phyloP scores from a whole-genome alignment of 2,113 vertebrate genomes.

The Phrynosoma platyrhinos region DNA sequence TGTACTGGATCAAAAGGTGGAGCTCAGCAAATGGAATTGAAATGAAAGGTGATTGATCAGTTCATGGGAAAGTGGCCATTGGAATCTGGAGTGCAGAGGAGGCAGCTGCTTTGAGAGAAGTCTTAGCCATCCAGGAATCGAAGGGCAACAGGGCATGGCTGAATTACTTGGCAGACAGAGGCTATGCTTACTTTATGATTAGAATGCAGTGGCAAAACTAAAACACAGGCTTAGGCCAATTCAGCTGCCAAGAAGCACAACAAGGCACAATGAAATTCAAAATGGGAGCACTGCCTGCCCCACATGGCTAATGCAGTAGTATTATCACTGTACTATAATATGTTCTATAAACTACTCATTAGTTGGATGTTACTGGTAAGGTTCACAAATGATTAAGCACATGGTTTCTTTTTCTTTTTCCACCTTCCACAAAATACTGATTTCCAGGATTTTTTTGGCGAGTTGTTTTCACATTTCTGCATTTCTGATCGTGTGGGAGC shows the following conservation, averaged over 20 bases:
- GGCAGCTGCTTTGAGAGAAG: background rate
- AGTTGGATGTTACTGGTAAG: background rate
- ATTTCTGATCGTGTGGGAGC: background rate
- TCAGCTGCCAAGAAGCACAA: background rate
- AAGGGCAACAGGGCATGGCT: conserved; percentile 11
- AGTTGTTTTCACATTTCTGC: background rate
- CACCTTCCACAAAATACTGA: background rate
- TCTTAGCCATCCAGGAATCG: conserved; percentile 34
- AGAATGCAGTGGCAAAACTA: conserved; percentile 6
- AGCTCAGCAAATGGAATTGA: background rate
- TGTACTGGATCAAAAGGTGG: background rate
- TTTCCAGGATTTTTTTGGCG: background rate
- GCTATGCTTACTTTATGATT: conserved; percentile 17
- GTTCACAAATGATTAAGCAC: background rate
- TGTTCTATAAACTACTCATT: background rate
- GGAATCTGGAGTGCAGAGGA: conserved; percentile 10
- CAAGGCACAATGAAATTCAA: conserved; percentile 1
- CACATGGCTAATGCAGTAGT: background rate
- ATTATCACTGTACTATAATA: background rate
- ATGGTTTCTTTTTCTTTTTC: background rate
- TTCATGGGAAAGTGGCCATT: conserved; percentile 22
- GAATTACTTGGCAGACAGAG: conserved; percentile 12
- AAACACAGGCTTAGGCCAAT: background rate
- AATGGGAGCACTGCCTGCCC: background rate
- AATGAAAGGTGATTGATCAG: background rate